These are phyloP conservation scores for Eustalomyia histrio DNA, from an alignment of 2,888 invertebrate species.

Conservation along the genomic window DNA sequence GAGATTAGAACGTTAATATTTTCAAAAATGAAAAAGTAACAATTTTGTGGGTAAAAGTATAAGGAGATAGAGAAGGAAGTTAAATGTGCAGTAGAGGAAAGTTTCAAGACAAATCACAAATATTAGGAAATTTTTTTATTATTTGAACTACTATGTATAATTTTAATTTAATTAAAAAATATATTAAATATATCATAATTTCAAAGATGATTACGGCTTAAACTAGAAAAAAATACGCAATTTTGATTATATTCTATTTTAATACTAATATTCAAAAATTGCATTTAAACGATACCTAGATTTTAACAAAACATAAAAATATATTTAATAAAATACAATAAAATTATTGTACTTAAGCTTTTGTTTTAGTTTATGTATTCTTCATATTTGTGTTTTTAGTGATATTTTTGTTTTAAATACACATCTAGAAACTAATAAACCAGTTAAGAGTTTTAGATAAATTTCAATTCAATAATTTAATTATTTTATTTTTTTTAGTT, in stretches of 20 bases:
- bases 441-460: constrained; percentile 50
- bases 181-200: constrained; percentile 38
- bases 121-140: constrained; percentile 56
- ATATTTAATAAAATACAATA: constrained; percentile 32
- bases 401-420: constrained; percentile 47
- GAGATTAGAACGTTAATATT: neutral
- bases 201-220: constrained; percentile 35
- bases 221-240: constrained; percentile 29
- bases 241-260: constrained; percentile 30
- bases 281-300: constrained; percentile 50
- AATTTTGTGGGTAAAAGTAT: neutral
- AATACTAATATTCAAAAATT: constrained; percentile 40
- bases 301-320: constrained; percentile 47
- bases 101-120: constrained; percentile 51
- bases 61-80: neutral
- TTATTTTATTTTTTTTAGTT: neutral
- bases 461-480: constrained; percentile 56
- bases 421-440: constrained; percentile 55
- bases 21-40: neutral
- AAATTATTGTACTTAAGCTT: constrained; percentile 55
- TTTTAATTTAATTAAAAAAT: constrained; percentile 54
- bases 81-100: neutral
- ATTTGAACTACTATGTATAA: constrained; percentile 54
- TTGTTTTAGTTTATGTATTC: constrained; percentile 13
- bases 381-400: constrained; percentile 36